Evolutionary conservation across 2,113 vertebrate species (phyloP).

Genomic region (Xiphias gladius): DNA sequence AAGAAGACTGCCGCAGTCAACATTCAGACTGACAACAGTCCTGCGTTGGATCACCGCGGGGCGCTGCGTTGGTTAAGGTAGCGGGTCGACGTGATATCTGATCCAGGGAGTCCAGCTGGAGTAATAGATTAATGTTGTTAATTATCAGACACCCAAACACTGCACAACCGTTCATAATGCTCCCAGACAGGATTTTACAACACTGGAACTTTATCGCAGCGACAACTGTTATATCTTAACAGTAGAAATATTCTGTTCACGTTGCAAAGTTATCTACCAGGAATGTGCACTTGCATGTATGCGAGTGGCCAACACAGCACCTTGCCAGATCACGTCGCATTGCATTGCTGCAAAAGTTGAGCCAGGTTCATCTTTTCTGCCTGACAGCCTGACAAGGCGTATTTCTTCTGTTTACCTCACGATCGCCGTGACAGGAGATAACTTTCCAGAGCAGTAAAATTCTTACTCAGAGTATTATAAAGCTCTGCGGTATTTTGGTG

Average conservation of each 20-base stretch:
- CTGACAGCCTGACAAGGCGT: not conserved
- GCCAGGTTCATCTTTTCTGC: not conserved
- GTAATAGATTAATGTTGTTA: conserved; percentile 5
- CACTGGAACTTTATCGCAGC: not conserved
- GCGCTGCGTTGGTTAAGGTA: conserved; percentile 15
- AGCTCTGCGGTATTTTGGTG: not conserved
- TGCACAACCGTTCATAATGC: not conserved
- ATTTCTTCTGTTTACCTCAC: conserved; percentile 5
- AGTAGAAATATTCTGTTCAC: not conserved
- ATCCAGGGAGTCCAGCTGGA: conserved; percentile 23
- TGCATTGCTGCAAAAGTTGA: not conserved
- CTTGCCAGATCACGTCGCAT: not conserved
- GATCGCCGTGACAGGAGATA: not conserved
- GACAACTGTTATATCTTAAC: conserved; percentile 8
- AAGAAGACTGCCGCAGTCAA: not conserved
- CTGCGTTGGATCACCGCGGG: not conserved
- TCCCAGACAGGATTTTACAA: not conserved
- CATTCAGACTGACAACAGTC: not conserved
- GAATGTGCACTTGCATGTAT: not conserved
- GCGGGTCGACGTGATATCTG: conserved; percentile 18
- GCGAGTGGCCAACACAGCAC: not conserved
- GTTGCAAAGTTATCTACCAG: not conserved
- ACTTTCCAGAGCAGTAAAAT: not conserved
- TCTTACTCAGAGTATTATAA: not conserved
- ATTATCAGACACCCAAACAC: conserved; percentile 17